Conservation (phyloP, 2,113 vertebrate species). For the Burhinus oedicnemus region DNA sequence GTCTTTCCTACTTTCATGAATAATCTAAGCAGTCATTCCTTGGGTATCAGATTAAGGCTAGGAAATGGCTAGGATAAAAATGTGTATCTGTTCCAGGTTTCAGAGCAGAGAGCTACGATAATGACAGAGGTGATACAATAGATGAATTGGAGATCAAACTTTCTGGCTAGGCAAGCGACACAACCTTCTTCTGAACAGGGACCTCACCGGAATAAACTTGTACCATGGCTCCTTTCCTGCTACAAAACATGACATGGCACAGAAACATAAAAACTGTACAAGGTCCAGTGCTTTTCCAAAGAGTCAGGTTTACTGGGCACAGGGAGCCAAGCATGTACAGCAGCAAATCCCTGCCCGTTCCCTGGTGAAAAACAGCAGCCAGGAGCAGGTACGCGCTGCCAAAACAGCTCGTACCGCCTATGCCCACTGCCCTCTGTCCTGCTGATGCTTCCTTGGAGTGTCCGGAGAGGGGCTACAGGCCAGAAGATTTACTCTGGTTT, state of each 20-base stretch:
- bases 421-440: background rate
- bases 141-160: background rate
- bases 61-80: background rate
- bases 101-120: background rate
- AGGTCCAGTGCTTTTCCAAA: background rate
- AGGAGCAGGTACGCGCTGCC: fast-evolving
- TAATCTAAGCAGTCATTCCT: background rate
- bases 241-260: background rate
- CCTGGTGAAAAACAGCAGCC: background rate
- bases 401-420: background rate
- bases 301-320: background rate
- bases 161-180: background rate
- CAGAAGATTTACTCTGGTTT: background rate
- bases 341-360: background rate
- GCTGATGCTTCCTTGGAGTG: background rate
- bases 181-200: background rate
- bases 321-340: background rate
- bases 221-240: background rate
- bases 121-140: background rate
- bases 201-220: background rate
- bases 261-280: background rate
- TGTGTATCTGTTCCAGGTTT: background rate
- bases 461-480: background rate
- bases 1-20: background rate
- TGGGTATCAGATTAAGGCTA: background rate